Evolutionary conservation across 2,888 invertebrate species (phyloP), one percentile per base, ranked within the genome.

Genomic region (Pseudococcus jackbeardsleyi): DNA sequence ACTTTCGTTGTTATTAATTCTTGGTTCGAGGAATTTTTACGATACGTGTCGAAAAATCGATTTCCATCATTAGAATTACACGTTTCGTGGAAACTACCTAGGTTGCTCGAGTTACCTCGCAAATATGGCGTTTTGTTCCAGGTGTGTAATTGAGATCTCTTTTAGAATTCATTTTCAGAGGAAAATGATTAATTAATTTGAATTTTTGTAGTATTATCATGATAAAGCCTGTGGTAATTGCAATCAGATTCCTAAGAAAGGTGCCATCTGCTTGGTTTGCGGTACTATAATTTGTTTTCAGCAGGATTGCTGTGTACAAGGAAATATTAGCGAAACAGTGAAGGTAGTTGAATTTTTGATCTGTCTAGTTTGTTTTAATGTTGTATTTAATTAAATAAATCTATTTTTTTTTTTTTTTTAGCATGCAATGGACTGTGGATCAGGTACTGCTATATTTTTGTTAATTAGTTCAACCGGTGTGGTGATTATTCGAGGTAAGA

Each of bases 381-480:
- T 3, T 33, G 26, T 33, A 33, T 2, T 33, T 33, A 33, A 33
- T 33, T 33, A 2, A 3, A 33, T 2, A 33, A 26, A 33, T 48
- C 22, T 22, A 22, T 48, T 33, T 3, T 72, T 50, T 39, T 92
- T 22, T 19, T 48, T 33, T 3, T 72, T 50, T 39, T 92, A 97
- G 94, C 99, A 99, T 93, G 96, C 98, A 88, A 94, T 96, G 90
- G 95, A 96, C 90, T 99, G 99, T 92, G 99, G 99, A 88, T 97
- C 97, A 89, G 98, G 99, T 90, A 98, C 98, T 88, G 97, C 97
- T 89, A 96, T 99, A 91, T 98, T 96, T 92, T 94, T 99, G 90
- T 96, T 97, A 90, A 97, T 99, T 90, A 97, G 98, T 90, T 97
- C 98, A 0, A 98, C 98, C 15, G 97, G 97, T 91, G 96, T 98